phyloP scores from a whole-genome alignment of 2,113 vertebrate genomes.

The Orycteropus afer region DNA sequence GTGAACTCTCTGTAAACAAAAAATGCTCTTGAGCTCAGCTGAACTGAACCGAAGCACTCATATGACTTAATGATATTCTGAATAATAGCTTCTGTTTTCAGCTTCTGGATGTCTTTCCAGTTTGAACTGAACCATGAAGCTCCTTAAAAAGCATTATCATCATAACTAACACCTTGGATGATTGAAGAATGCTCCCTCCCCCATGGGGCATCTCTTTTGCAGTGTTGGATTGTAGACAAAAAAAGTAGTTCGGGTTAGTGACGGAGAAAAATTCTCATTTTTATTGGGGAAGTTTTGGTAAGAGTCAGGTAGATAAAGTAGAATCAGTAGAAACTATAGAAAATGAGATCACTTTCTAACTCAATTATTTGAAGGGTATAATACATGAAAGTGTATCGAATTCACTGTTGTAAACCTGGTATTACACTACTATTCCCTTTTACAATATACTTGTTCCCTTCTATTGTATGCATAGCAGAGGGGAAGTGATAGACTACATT shows the following conservation, averaged over 20 bases:
- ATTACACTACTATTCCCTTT: neutral
- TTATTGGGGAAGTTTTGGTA: neutral
- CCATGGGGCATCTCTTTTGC: neutral
- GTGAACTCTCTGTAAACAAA: neutral
- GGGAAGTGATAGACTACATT: neutral
- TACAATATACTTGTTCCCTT: neutral
- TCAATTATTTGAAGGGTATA: neutral
- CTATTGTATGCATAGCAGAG: neutral
- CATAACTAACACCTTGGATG: neutral
- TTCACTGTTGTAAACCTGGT: neutral
- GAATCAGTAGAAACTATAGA: neutral
- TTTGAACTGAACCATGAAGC: neutral
- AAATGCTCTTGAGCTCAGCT: neutral
- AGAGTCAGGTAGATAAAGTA: neutral
- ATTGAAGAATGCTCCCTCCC: neutral
- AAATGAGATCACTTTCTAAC: neutral
- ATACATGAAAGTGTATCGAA: neutral
- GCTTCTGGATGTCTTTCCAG: neutral
- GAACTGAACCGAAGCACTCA: neutral
- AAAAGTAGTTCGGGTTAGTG: neutral
- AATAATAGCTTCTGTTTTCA: constrained; percentile 40
- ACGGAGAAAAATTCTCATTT: neutral
- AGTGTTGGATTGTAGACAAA: neutral
- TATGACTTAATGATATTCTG: neutral
- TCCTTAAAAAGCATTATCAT: neutral